Evolutionary conservation across 2,113 vertebrate species (phyloP), one percentile per base, ranked within the genome.

Genomic region (Dipodomys stephensi): DNA sequence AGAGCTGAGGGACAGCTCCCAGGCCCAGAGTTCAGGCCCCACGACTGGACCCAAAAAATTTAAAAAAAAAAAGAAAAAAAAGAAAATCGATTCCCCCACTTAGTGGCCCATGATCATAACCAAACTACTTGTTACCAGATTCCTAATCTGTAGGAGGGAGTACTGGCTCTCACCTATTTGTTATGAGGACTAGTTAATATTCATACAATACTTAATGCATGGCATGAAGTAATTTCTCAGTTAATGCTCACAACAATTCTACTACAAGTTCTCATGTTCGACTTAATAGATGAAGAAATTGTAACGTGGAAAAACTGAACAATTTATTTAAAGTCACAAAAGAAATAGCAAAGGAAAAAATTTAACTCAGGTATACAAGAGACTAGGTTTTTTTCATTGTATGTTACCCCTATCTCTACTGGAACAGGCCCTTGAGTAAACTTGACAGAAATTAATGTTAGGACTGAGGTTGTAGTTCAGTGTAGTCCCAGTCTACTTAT

Each of bases 221-320:
- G 11, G 9, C 65, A 71, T 64, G 15, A 18, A 83, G 65, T 32
- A 81, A 83, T 72, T 67, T 62, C 7, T 94, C 27, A 65, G n/a
- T 80, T 74, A 92, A 83, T 67, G 46, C 4, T 69, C 76, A 83
- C 20, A 91, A 73, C 67, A 78, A 80, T 64, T 67, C 62, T 79
- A 68, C 0, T 1, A 88, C 39, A 57, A 79, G 44, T 68, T 83
- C 30, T 65, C 46, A 2, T 27, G 20, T 80, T 90, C 68, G 65
- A 39, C 13, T 18, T 65, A 62, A 87, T 5, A 23, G 25, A 91
- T 4, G 22, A 83, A 25, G 13, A 91, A 83, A 87, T 30, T 68
- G 30, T 13, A 57, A 72, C 30, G 28, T 60, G 35, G 73, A 53
- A 84, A 77, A 93, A 64, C 35, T 62, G 71, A 69, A 49, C 79